Evolutionary conservation across 2,797 vertebrate genomes (phyloP).

Genomic region (Rhynchotus rufescens): DNA sequence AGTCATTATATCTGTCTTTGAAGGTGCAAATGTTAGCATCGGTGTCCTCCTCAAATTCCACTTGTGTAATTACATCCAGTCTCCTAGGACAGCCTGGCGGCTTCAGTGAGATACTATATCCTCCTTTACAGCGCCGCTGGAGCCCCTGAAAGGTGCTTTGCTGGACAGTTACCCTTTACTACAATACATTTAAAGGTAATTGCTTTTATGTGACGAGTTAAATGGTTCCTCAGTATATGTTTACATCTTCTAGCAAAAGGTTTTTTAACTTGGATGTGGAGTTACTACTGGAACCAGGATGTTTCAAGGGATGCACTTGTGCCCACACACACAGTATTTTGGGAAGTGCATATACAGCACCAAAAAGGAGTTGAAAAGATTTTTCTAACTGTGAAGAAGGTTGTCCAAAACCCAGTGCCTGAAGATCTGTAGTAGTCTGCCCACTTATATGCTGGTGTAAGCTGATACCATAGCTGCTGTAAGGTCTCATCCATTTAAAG

Average conservation of each 20-base stretch:
- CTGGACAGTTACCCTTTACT: not conserved
- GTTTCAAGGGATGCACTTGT: not conserved
- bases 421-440: not conserved
- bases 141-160: not conserved
- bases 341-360: not conserved
- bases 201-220: too few species aligned
- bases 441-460: not conserved
- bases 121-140: not conserved
- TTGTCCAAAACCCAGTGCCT: not conserved
- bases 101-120: not conserved
- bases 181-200: not conserved
- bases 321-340: too few species aligned
- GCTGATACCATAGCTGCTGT: not conserved
- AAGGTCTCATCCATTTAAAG: not conserved
- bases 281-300: not conserved
- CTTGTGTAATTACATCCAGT: fast-evolving
- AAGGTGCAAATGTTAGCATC: not conserved
- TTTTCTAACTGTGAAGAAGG: not conserved
- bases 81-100: not conserved
- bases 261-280: not conserved
- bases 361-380: not conserved
- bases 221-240: not conserved
- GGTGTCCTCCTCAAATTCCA: not conserved
- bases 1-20: fast-evolving
- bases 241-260: not conserved